These are phyloP conservation scores for Protonemura montana DNA, from an alignment of 2,888 invertebrate genomes.

Conservation along the genomic window DNA sequence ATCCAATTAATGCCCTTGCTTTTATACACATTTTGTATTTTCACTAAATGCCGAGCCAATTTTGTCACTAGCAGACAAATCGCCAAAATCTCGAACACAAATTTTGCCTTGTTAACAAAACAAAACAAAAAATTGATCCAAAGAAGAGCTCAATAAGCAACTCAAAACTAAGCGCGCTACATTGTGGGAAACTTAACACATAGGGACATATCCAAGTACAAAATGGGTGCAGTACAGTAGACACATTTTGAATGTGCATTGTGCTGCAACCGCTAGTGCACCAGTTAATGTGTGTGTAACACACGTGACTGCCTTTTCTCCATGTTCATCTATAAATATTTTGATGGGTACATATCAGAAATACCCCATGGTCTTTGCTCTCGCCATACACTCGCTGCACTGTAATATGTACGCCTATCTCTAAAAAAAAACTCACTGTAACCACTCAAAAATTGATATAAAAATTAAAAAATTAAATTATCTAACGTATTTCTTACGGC, in stretches of 20 bases:
- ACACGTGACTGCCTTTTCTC: background rate
- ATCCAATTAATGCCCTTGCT: background rate
- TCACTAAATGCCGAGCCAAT: background rate
- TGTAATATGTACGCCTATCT: background rate
- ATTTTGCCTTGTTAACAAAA: background rate
- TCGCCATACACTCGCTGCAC: background rate
- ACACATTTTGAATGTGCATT: background rate
- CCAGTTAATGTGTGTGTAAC: background rate
- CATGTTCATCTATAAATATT: background rate
- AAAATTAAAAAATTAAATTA: background rate
- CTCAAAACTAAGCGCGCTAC: background rate
- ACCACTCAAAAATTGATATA: background rate
- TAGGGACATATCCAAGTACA: background rate
- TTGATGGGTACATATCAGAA: background rate
- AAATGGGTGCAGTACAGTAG: background rate
- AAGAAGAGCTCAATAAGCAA: background rate
- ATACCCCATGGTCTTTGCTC: background rate
- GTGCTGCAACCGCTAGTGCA: background rate
- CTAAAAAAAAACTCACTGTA: slow-evolving; percentile 1
- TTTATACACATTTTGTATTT: background rate
- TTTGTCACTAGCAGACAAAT: background rate
- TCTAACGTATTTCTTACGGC: slow-evolving; percentile 33
- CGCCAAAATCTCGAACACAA: background rate
- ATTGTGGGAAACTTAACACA: background rate
- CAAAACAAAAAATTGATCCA: background rate